Evolutionary conservation across 2,797 vertebrate genomes (phyloP), one percentile per base, ranked within the genome.

Genomic region (Syndactyla subalaris): DNA sequence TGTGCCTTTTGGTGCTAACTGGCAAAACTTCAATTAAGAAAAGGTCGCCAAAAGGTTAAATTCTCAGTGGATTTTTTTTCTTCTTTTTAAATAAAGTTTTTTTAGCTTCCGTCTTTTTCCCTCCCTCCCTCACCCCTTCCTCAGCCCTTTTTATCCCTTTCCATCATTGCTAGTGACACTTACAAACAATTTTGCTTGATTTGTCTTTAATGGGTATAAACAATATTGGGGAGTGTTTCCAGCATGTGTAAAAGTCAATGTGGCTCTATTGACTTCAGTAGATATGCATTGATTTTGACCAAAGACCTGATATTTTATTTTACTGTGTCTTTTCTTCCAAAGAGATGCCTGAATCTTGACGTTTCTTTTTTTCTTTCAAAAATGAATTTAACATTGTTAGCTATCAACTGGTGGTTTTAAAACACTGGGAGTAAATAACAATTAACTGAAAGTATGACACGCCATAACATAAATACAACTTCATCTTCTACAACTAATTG

Each of bases 381-480:
- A 85, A 62, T 36, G 2, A 8, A 23, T 88, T 88, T 77, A 39
- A 34, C 17, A 4, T 43, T 66, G 36, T 38, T 82, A 86, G 61
- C 9, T 90, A 51, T 86, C 61, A 94, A 82, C 58, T 27, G 32
- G 10, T 39, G 27, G 27, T 93, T 94, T 94, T 92, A 71, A 94
- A 96, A 75, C 29, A 48, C n/a, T 83, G 51, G 16, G 52, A 96
- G 36, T 92, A 96, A 95, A 87, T 93, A 88, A 66, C 52, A 82
- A 87, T 89, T 78, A 94, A 63, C 57, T 68, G 51, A 76, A 77
- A 75, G 34, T 41, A 51, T 59, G 80, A 66, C 70, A 62, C 57
- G 26, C 51, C 70, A 36, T 83, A 84, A 81, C 54, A 94, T 59
- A 68, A 85, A 68, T 65, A n/a, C 3, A 65, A 58, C 46, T 88